Conservation (phyloP, 2,797 vertebrate species). For the Myotis myotis region DNA sequence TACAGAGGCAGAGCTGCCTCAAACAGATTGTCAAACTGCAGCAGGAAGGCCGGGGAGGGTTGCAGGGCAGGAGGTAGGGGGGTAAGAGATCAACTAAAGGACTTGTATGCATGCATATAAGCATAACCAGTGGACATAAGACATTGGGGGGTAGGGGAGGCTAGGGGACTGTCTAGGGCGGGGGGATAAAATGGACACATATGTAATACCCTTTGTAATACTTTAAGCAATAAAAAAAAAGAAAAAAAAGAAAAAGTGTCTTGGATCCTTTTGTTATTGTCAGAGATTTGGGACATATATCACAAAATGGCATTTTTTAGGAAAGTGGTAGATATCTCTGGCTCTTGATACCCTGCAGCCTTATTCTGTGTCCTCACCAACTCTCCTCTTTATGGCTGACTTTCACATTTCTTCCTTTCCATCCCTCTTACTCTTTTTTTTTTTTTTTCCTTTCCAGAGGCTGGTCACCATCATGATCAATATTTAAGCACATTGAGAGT, state of each 20-base stretch:
- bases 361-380: not conserved
- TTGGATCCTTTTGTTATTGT: conserved; percentile 25
- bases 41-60: too few relatives aligned
- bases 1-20: too few relatives aligned
- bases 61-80: too few relatives aligned
- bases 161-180: too few relatives aligned
- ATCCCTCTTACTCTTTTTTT: not conserved
- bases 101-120: too few relatives aligned
- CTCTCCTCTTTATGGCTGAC: not conserved
- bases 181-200: too few relatives aligned
- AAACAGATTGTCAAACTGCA: too few relatives aligned
- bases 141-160: too few relatives aligned
- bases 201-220: too few relatives aligned
- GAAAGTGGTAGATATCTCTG: not conserved
- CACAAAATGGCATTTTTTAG: conserved; percentile 27
- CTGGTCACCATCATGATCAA: not conserved
- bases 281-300: conserved; percentile 19
- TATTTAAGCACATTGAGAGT: not conserved
- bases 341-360: not conserved
- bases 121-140: too few relatives aligned
- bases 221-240: too few relatives aligned
- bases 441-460: not conserved
- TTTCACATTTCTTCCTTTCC: not conserved
- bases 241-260: conserved; percentile 32
- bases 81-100: too few relatives aligned